A percentile compares a stretch with the other conserved stretches of the same genome.
Conservation (phyloP, 1,140 invertebrate species). For the Copidosoma floridanum region DNA sequence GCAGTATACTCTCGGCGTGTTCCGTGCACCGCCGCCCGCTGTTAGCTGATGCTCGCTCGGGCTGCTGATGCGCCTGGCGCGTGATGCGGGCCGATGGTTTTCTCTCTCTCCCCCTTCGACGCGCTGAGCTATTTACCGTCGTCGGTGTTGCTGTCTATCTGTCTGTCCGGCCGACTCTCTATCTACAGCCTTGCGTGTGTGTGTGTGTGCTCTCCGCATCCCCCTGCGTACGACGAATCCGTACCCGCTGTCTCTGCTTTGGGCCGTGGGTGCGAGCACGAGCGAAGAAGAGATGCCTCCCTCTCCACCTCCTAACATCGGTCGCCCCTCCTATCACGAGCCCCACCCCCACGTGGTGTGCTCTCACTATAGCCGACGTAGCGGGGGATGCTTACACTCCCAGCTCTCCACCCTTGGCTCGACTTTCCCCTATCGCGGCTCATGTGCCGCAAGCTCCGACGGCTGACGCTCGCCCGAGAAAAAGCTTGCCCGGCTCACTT, state of each 20-base stretch:
- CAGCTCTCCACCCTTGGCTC: conserved; percentile 12
- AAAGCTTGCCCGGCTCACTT: too few species aligned
- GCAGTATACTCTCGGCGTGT: too few species aligned
- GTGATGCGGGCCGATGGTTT: conserved; percentile 15
- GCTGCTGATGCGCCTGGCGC: conserved; percentile 44
- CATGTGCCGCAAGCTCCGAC: too few species aligned
- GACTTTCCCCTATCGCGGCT: conserved; percentile 9
- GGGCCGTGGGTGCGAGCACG: background rate
- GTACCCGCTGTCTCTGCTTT: background rate
- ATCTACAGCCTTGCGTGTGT: background rate
- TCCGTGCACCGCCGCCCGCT: too few species aligned
- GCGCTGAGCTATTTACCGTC: conserved; percentile 29
- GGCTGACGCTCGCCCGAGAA: too few species aligned
- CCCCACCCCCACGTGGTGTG: conserved; percentile 15
- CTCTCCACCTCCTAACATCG: too few species aligned
- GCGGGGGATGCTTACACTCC: too few species aligned
- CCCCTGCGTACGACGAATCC: too few species aligned
- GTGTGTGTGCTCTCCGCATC: too few species aligned
- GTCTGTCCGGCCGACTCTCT: conserved; percentile 38
- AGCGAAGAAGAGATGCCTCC: background rate
- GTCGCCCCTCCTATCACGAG: background rate
- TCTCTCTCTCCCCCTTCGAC: conserved; percentile 36
- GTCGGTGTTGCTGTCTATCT: conserved; percentile 54
- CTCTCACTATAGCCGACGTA: conserved; percentile 22
- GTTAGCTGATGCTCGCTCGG: too few species aligned